Evolutionary conservation across 1,140 invertebrate species (phyloP).

Genomic region (Batillaria attramentaria): DNA sequence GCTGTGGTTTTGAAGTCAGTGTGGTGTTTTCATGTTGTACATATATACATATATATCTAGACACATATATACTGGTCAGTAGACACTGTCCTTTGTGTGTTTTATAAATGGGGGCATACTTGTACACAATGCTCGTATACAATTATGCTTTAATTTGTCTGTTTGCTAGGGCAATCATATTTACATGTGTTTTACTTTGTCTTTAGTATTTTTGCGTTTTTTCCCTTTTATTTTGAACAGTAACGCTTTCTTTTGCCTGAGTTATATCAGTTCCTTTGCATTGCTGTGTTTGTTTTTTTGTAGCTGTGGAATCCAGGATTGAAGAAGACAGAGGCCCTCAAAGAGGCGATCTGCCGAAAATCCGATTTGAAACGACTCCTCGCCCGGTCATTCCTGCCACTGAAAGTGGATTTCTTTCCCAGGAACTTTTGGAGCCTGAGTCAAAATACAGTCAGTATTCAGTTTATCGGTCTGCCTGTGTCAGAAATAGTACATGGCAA

Average conservation of each 20-base stretch:
- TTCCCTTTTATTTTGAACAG: background rate
- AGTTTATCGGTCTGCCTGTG: no score
- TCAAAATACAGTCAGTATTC: slow-evolving; percentile 30
- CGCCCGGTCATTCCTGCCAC: slow-evolving; percentile 55
- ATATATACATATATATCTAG: no score
- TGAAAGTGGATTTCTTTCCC: slow-evolving; percentile 53
- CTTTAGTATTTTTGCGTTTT: background rate
- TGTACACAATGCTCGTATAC: no score
- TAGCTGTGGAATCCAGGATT: slow-evolving; percentile 34
- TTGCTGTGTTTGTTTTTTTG: slow-evolving; percentile 9
- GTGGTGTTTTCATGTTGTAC: no score
- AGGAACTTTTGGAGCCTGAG: slow-evolving; percentile 52
- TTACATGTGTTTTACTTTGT: background rate
- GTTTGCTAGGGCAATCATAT: no score
- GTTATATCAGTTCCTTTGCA: background rate
- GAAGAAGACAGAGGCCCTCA: slow-evolving; percentile 40
- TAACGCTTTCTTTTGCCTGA: background rate
- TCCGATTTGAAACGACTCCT: slow-evolving; percentile 61
- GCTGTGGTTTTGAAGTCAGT: no score
- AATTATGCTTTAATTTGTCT: no score
- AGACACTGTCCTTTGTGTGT: no score
- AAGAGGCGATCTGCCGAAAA: slow-evolving; percentile 56
- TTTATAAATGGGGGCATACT: no score
- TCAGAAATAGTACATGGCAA: no score
- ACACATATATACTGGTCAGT: no score